A percentile compares a stretch with the other conserved stretches of the same genome.
These are phyloP conservation scores for Mugil cephalus DNA, from an alignment of 2,113 vertebrate genomes.

Conservation along the genomic window DNA sequence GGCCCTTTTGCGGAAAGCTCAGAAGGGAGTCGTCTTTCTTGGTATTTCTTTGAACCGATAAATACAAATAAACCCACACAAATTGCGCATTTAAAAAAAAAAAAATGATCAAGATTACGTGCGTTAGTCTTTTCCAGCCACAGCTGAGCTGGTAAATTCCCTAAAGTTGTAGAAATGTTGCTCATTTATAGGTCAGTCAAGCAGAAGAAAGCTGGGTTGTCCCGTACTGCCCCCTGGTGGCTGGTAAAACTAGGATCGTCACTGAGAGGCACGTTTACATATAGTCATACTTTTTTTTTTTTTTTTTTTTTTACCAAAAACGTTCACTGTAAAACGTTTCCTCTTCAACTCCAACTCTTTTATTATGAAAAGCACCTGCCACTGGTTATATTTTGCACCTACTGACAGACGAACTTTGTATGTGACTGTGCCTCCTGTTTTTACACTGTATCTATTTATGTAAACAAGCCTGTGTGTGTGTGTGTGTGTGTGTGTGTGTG, in stretches of 20 bases:
- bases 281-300: neutral
- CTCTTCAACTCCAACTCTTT: slow-evolving; percentile 11
- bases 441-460: slow-evolving; percentile 81
- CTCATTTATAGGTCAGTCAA: neutral
- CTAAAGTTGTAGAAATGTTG: no score
- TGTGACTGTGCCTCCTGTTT: slow-evolving; percentile 79
- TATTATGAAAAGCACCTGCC: slow-evolving; percentile 3
- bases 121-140: neutral
- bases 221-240: slow-evolving; percentile 74
- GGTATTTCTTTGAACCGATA: neutral
- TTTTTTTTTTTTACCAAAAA: no score
- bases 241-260: slow-evolving; percentile 8
- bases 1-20: slow-evolving; percentile 10
- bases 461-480: slow-evolving; percentile 55
- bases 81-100: slow-evolving; percentile 24
- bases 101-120: neutral
- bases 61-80: neutral
- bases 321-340: neutral
- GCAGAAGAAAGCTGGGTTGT: slow-evolving; percentile 25
- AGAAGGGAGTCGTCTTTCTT: neutral
- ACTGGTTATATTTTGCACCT: slow-evolving; percentile 46
- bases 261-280: slow-evolving; percentile 17
- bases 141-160: neutral
- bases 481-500: slow-evolving; percentile 24
- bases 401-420: slow-evolving; percentile 64